Conservation (phyloP, 2,888 invertebrate species). For the Ennomos quercinarius region DNA sequence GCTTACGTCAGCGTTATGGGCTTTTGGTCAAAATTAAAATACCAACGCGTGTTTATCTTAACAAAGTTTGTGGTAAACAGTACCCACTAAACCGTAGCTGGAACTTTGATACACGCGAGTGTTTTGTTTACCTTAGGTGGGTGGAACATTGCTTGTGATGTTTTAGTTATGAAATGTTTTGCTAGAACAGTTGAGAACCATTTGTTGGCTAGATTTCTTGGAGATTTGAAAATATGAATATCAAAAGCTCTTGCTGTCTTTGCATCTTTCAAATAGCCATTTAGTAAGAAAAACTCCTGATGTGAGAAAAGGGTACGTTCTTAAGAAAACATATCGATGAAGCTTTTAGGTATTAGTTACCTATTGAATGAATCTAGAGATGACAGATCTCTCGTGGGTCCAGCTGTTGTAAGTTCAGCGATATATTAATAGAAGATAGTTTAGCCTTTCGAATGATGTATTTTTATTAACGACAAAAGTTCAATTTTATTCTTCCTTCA, state of each 20-base stretch:
- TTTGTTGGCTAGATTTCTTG: too few relatives aligned
- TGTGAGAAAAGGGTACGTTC: too few relatives aligned
- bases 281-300: too few relatives aligned
- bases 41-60: slow-evolving; percentile 16
- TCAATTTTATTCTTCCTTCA: slow-evolving; percentile 3
- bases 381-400: too few relatives aligned
- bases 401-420: too few relatives aligned
- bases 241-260: too few relatives aligned
- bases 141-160: background rate
- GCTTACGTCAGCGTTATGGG: background rate
- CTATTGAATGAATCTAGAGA: too few relatives aligned
- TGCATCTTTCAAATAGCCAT: too few relatives aligned
- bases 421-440: background rate
- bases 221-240: too few relatives aligned
- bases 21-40: slow-evolving; percentile 22
- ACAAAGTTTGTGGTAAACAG: slow-evolving; percentile 16
- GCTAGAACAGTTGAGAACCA: too few relatives aligned
- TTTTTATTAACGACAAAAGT: slow-evolving; percentile 9
- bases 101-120: slow-evolving; percentile 10
- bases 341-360: too few relatives aligned
- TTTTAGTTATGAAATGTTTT: slow-evolving; percentile 9
- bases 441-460: background rate
- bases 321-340: too few relatives aligned
- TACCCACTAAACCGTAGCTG: slow-evolving; percentile 1
- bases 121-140: slow-evolving; percentile 16